Evolutionary conservation across 2,888 invertebrate species (phyloP), one percentile per base, ranked within the genome.

Genomic region (Macaria notata): DNA sequence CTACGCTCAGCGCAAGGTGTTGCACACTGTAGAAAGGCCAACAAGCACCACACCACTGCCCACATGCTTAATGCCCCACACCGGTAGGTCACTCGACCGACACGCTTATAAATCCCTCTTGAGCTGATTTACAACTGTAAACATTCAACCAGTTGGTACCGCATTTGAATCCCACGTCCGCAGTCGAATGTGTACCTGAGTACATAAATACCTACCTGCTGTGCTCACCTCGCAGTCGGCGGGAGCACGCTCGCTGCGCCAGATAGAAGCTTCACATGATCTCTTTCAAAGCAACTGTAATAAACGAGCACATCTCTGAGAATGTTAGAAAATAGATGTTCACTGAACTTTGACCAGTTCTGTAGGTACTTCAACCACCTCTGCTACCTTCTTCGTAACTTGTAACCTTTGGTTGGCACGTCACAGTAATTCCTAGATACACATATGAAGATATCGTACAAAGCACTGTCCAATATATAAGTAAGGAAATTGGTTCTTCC

Each of bases 51-150:
- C 86, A 88, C 89, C 88, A 86, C 82, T 87, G 89, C 90, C 90
- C 87, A 91, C 90, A 84, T 91, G 90, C 90, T 91, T 91, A 75
- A 82, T 86, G 87, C 88, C 88, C 81, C 84, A 84, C 89, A 90
- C 90, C 71, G 90, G 90, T 91, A 91, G 85, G 90, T 91, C 83
- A 86, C 88, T 79, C 78, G 69, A 73, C 83, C 77, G 66, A 82
- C 83, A 81, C 84, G 85, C 84, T 84, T 83, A 78, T 62, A 60
- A 61, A 58, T 64, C 61, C 54, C 51, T 58, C 59, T 54, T 50
- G 59, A 54, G 55, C 61, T 62, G 46, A 63, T 63, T 66, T 59
- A 64, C 61, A 59, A 64, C 64, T 64, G 62, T 59, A 63, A 62
- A 66, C 64, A 64, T 56, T 63, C 56, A 56, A 54, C 42, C 60